Conservation (phyloP, 2,113 vertebrate species). For the Steatornis caripensis region DNA sequence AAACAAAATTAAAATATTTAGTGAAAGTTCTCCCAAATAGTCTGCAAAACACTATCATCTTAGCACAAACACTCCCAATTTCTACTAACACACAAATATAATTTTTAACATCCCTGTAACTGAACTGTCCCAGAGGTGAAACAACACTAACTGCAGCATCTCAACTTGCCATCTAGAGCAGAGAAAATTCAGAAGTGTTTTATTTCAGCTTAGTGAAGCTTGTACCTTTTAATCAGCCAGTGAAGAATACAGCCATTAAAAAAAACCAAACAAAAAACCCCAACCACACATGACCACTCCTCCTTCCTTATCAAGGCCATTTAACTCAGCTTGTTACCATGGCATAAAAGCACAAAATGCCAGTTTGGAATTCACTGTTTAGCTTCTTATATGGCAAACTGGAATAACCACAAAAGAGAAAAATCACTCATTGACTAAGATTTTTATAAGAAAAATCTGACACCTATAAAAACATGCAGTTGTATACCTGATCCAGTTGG, state of each 20-base stretch:
- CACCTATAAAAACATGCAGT: not conserved
- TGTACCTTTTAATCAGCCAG: not conserved
- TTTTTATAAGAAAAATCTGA: not conserved
- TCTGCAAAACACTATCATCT: not conserved
- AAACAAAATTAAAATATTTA: constrained; percentile 3
- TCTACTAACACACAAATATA: not conserved
- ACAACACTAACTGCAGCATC: not conserved
- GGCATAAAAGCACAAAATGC: not conserved
- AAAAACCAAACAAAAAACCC: not conserved
- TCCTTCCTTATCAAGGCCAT: not conserved
- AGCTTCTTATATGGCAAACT: not conserved
- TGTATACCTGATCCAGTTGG: constrained; percentile 92
- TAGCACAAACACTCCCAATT: not conserved
- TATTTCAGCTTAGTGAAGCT: not conserved
- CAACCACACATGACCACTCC: not conserved
- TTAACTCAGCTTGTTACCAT: not conserved
- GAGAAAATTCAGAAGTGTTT: not conserved
- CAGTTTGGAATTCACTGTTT: not conserved
- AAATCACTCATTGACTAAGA: not conserved
- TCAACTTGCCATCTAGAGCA: not conserved
- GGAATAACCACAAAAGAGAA: not conserved
- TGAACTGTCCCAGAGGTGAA: not conserved
- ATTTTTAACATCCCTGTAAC: not conserved
- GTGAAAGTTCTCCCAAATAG: not conserved
- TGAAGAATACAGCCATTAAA: not conserved